Percentiles rank a stretch among this genome's conserved stretches.
Evolutionary conservation across 2,888 invertebrate genomes (phyloP).

Genomic region (Hybos culiciformis): DNA sequence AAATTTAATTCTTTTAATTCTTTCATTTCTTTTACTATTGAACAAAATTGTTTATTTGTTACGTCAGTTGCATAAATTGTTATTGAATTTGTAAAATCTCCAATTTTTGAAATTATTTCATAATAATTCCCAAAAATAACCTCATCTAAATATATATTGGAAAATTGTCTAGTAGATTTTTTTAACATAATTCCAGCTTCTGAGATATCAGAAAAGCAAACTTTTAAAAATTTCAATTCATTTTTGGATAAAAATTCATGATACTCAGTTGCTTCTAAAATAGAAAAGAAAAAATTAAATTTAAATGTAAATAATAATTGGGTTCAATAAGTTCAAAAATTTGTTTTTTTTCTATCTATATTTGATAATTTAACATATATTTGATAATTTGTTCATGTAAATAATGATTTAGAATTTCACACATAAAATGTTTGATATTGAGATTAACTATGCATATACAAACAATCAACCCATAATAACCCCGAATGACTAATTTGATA

Average conservation of each 20-base stretch:
- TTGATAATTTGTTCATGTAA: no score
- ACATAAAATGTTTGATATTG: no score
- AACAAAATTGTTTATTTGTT: constrained; percentile 47
- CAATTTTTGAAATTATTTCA: constrained; percentile 44
- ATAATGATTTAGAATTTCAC: no score
- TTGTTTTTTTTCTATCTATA: no score
- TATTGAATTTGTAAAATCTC: constrained; percentile 42
- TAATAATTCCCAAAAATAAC: constrained; percentile 29
- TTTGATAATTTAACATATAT: no score
- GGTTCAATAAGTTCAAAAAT: no score
- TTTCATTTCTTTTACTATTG: constrained; percentile 42
- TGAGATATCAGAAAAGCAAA: constrained; percentile 26
- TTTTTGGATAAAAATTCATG: constrained; percentile 34
- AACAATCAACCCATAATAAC: no score
- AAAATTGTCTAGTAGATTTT: constrained; percentile 24
- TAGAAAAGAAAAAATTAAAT: no score
- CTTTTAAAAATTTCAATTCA: constrained; percentile 26
- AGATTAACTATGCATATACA: no score
- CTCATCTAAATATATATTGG: constrained; percentile 26
- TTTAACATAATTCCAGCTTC: constrained; percentile 25
- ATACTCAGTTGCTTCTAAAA: constrained; percentile 50
- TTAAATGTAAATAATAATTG: no score
- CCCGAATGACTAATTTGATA: no score
- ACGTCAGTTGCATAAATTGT: constrained; percentile 47
- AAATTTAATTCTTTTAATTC: constrained; percentile 46